Evolutionary conservation across 1,140 invertebrate genomes (phyloP).

Genomic region (Pogonomyrmex californicus): DNA sequence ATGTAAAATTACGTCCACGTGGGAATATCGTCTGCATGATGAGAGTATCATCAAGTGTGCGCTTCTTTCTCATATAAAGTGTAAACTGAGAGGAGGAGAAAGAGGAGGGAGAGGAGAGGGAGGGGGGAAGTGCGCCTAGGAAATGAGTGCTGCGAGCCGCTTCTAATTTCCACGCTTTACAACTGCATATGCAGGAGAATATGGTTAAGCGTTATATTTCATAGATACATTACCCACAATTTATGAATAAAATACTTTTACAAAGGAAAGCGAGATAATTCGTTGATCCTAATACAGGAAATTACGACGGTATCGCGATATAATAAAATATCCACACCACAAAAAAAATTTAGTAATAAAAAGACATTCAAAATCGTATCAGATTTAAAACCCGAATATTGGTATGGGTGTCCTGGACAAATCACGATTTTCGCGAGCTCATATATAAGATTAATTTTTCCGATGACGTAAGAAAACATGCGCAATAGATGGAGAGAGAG

Average conservation of each 20-base stretch:
- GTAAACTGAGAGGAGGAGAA: background rate
- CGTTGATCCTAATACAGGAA: background rate
- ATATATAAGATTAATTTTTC: background rate
- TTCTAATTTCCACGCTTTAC: background rate
- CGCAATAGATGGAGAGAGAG: background rate
- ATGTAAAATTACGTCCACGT: conserved; percentile 21
- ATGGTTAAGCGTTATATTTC: background rate
- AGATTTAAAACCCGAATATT: background rate
- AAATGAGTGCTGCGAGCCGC: background rate
- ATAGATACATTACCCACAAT: background rate
- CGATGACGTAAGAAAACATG: background rate
- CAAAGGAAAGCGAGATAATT: background rate
- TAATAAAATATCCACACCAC: background rate
- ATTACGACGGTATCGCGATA: background rate
- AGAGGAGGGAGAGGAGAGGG: background rate
- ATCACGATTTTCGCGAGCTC: background rate
- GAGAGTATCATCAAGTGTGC: conserved; percentile 19
- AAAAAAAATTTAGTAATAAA: background rate
- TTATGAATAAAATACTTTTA: background rate
- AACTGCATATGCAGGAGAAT: background rate
- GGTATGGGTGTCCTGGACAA: background rate
- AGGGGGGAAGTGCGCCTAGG: background rate
- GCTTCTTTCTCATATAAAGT: conserved; percentile 23
- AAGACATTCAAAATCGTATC: background rate
- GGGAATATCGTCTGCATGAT: conserved; percentile 39